These are phyloP conservation scores for Falco rusticolus DNA, from an alignment of 2,797 vertebrate genomes.

Conservation along the genomic window DNA sequence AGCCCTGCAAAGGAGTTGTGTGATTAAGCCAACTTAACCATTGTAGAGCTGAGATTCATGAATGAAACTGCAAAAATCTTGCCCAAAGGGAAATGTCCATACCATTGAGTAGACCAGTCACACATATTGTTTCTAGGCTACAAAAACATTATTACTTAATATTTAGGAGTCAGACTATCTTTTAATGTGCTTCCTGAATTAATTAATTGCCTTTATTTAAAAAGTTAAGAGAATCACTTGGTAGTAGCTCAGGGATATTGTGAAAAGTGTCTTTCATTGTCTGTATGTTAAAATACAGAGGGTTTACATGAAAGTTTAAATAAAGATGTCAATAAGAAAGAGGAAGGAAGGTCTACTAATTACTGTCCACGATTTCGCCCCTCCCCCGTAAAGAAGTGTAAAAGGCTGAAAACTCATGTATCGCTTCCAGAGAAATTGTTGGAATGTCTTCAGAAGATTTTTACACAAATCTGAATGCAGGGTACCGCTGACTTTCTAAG, in stretches of 20 bases:
- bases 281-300: background rate
- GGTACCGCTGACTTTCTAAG: background rate
- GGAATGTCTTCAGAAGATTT: background rate
- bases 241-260: background rate
- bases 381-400: background rate
- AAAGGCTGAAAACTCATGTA: background rate
- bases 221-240: background rate
- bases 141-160: background rate
- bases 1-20: background rate
- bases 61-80: conserved; percentile 30
- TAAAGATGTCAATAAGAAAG: background rate
- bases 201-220: conserved; percentile 7
- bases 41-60: background rate
- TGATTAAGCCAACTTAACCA: background rate
- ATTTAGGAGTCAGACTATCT: background rate
- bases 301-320: background rate
- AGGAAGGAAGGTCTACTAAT: background rate
- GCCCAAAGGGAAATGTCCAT: background rate
- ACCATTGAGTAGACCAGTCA: background rate
- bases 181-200: background rate
- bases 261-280: background rate
- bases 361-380: background rate
- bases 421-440: background rate
- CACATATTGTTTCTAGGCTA: background rate
- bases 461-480: background rate